Evolutionary conservation across 1,140 invertebrate species (phyloP), one percentile per base, ranked within the genome.

Genomic region (Caenorhabditis briggsae): DNA sequence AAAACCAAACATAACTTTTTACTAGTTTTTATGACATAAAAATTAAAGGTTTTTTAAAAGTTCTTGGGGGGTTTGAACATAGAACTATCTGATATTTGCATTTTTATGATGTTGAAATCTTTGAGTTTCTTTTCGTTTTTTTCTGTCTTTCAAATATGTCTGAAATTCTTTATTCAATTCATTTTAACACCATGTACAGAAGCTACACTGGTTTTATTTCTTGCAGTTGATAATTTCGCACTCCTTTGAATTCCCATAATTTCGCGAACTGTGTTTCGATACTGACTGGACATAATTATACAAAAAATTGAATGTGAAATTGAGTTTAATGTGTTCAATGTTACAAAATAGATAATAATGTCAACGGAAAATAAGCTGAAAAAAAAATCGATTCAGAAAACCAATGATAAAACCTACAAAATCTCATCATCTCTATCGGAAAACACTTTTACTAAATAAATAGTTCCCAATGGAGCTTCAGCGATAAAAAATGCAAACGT

Each of bases 401-500:
- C 1, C 7, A 18, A 18, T 9, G n/a, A 16, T 5, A 25, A 70
- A 70, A 46, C 64, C 46, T 9, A 70, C 64, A 46, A 70, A 70
- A 70, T 25, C 18, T 70, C 18, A 46, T 70, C 64, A 18, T 46
- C n/a, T 25, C 64, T 16, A 48, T 70, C 18, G 14, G 16, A 70
- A 70, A 70, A 70, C 43, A 48, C 64, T 46, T 70, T 70, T 1
- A 70, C 41, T 2, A 70, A 14, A 20, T 70, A 70, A n/a, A 70
- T 70, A 11, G 46, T 70, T 46, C 64, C 64, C 11, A 70, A 20
- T 5, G 64, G 64, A 46, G 64, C 64, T 48, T 70, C 64, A 20
- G 64, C 64, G 41, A 70, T 70, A 14, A 70, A 70, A 70, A 70
- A 70, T 43, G 64, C 64, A 46, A 70, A 18, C 18, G 64, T 70